Evolutionary conservation across 2,888 invertebrate genomes (phyloP).

Genomic region (Notodromas monacha): DNA sequence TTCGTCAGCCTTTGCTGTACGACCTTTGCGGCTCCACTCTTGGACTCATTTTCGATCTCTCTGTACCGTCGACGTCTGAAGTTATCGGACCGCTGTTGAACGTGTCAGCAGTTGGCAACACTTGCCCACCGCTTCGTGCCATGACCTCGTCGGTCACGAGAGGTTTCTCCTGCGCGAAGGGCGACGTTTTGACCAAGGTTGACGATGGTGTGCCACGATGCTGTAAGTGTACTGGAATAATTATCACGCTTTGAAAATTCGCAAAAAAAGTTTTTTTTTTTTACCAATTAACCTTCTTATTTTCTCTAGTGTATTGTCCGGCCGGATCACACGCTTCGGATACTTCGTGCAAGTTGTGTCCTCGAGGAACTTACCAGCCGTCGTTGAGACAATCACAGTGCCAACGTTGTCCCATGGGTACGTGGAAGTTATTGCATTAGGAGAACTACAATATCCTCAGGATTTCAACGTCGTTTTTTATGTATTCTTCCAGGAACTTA

Average conservation of each 20-base stretch:
- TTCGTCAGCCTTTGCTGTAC: conserved; percentile 62
- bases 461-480: too few relatives aligned
- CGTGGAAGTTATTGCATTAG: conserved; percentile 24
- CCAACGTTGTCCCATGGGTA: conserved; percentile 59
- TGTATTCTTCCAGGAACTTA: conserved; percentile 14
- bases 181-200: conserved; percentile 72
- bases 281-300: too few relatives aligned
- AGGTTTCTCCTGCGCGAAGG: conserved; percentile 70
- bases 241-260: too few relatives aligned
- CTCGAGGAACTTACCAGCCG: conserved; percentile 72
- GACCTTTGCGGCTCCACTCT: conserved; percentile 78
- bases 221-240: conserved; percentile 41
- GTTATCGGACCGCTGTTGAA: conserved; percentile 60
- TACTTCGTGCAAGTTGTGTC: conserved; percentile 69
- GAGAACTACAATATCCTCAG: too few relatives aligned
- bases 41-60: conserved; percentile 66
- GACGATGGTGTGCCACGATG: conserved; percentile 40
- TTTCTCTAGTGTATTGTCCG: conserved; percentile 83
- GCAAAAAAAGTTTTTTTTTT: too few relatives aligned
- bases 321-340: conserved; percentile 74
- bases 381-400: conserved; percentile 63
- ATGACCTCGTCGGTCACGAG: conserved; percentile 45
- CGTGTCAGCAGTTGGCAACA: conserved; percentile 58
- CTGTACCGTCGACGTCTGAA: conserved; percentile 63
- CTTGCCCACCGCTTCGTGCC: conserved; percentile 64